phyloP scores from a whole-genome alignment of 2,113 vertebrate genomes.

The Pyrgilauda ruficollis region DNA sequence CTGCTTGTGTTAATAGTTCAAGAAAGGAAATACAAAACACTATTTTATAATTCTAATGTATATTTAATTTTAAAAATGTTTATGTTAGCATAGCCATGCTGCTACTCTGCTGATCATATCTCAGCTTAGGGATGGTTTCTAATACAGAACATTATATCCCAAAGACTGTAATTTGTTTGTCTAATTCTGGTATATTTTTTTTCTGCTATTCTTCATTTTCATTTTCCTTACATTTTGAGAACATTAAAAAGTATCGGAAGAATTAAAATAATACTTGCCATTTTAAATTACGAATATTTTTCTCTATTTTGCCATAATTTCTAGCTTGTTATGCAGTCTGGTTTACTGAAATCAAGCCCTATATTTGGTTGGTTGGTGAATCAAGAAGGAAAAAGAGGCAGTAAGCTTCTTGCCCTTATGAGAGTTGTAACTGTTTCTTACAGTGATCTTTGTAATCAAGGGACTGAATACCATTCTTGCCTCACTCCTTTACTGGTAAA shows the following conservation, averaged over 20 bases:
- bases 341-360: not conserved
- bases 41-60: not conserved
- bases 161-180: not conserved
- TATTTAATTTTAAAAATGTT: not conserved
- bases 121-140: not conserved
- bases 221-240: not conserved
- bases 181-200: not conserved
- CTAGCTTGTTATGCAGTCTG: not conserved
- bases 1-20: not conserved
- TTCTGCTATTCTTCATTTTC: not conserved
- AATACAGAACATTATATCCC: not conserved
- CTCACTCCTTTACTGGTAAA: not conserved
- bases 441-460: not conserved
- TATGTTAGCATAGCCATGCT: not conserved
- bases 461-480: not conserved
- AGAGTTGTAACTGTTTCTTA: not conserved
- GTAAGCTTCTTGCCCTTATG: not conserved
- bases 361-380: not conserved
- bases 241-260: not conserved
- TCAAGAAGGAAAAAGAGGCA: not conserved
- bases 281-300: not conserved
- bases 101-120: not conserved
- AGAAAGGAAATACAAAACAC: not conserved
- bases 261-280: not conserved
- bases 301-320: not conserved